These are phyloP conservation scores for Entosphenus tridentatus DNA, from an alignment of 2,113 vertebrate genomes.

Conservation along the genomic window DNA sequence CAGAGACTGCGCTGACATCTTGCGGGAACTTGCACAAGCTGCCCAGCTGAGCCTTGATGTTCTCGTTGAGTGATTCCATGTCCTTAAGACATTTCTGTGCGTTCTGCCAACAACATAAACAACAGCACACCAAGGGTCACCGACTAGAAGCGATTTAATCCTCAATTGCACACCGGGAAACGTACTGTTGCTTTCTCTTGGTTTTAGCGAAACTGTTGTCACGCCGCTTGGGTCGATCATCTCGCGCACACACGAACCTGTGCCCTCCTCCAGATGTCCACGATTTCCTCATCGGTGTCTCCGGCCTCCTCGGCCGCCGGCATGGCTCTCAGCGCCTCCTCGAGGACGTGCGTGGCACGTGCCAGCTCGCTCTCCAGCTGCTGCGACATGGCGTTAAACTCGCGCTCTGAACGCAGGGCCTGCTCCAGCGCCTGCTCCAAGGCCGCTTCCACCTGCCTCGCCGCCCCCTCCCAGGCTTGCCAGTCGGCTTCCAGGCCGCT, in stretches of 20 bases:
- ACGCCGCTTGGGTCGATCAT: no score
- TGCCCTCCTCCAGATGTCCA: constrained; percentile 46
- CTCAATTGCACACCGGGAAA: no score
- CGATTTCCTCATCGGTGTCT: constrained; percentile 44
- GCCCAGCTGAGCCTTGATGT: constrained; percentile 63
- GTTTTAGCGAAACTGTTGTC: no score
- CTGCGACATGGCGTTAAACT: constrained; percentile 31
- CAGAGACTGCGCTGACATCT: constrained; percentile 52
- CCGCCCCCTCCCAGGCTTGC: constrained; percentile 66
- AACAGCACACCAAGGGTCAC: constrained; percentile 9
- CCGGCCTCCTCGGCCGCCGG: constrained; percentile 34
- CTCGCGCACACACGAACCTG: constrained; percentile 25
- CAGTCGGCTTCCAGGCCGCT: constrained; percentile 55
- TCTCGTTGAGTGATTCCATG: constrained; percentile 55
- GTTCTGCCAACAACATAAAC: constrained; percentile 27
- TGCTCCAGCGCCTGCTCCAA: constrained; percentile 38
- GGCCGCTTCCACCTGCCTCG: constrained; percentile 27
- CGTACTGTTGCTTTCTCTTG: no score
- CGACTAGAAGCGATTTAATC: no score
- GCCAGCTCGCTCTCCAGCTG: constrained; percentile 40
- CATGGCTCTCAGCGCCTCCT: constrained; percentile 29
- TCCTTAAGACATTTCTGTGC: constrained; percentile 41
- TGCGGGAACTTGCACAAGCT: constrained; percentile 70
- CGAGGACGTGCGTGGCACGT: constrained; percentile 28
- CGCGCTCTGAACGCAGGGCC: constrained; percentile 45